Conservation (phyloP, 2,113 vertebrate species). For the Gorilla gorilla region DNA sequence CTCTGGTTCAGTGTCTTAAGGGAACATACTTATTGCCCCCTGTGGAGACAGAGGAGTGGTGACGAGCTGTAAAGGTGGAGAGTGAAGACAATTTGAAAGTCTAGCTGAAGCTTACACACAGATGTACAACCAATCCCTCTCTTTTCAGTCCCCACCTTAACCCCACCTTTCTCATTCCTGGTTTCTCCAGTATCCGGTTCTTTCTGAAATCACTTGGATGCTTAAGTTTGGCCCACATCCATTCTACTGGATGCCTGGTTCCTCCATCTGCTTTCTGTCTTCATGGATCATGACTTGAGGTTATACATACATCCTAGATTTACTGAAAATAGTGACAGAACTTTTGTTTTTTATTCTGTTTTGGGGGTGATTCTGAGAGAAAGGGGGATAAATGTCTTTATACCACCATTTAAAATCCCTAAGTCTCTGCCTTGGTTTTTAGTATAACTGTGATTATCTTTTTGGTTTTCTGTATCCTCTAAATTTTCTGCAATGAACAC, state of each 20-base stretch:
- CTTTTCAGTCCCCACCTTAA: background rate
- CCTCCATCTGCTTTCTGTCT: background rate
- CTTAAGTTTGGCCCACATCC: background rate
- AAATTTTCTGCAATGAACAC: background rate
- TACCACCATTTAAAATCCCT: background rate
- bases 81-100: background rate
- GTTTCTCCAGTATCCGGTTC: background rate
- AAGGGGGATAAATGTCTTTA: background rate
- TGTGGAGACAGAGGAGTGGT: background rate
- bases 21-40: background rate
- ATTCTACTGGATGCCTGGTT: background rate
- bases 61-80: background rate
- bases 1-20: background rate
- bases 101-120: background rate
- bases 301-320: constrained; percentile 19
- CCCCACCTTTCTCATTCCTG: background rate
- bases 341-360: constrained; percentile 23
- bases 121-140: background rate
- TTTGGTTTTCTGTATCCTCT: constrained; percentile 18
- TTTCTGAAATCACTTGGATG: background rate
- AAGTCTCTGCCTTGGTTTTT: constrained; percentile 42
- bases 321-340: constrained; percentile 48
- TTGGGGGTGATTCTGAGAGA: background rate
- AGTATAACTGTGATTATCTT: constrained; percentile 4
- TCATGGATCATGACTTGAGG: background rate